Conservation (phyloP, 2,888 invertebrate genomes). For the Eilema sororculum region DNA sequence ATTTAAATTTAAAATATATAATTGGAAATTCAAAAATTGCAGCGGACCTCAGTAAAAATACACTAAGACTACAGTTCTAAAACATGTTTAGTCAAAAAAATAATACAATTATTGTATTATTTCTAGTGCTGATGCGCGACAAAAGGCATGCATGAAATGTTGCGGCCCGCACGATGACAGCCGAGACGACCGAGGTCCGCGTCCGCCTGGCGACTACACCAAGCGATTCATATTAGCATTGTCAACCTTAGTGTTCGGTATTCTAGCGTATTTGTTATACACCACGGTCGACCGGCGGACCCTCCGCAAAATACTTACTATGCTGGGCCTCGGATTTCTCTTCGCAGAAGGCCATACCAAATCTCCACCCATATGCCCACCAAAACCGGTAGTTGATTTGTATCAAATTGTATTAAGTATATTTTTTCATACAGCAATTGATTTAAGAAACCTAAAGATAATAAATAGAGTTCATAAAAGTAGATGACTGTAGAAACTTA, state of each 20-base stretch:
- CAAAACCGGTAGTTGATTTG: not conserved
- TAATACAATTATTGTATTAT: slow-evolving; percentile 4
- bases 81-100: not conserved
- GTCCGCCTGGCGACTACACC: slow-evolving; percentile 7
- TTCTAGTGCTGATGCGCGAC: slow-evolving; percentile 11
- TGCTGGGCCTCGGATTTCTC: slow-evolving; percentile 42
- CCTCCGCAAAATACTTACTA: slow-evolving; percentile 20
- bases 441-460: too few relatives aligned
- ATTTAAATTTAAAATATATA: too few relatives aligned
- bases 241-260: slow-evolving; percentile 22
- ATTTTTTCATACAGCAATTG: too few relatives aligned
- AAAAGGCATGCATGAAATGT: not conserved
- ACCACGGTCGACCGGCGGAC: slow-evolving; percentile 21
- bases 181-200: not conserved
- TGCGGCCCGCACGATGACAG: not conserved
- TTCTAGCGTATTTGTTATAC: slow-evolving; percentile 25
- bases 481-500: too few relatives aligned
- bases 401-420: too few relatives aligned
- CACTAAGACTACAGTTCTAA: not conserved
- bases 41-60: too few relatives aligned
- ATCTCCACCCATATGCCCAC: not conserved
- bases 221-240: slow-evolving; percentile 24
- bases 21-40: too few relatives aligned
- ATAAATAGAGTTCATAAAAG: too few relatives aligned
- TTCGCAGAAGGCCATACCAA: slow-evolving; percentile 11